A percentile compares a stretch with the other conserved stretches of the same genome.
These are phyloP conservation scores for Oncorhynchus keta DNA, from an alignment of 2,113 vertebrate species.

Conservation along the genomic window DNA sequence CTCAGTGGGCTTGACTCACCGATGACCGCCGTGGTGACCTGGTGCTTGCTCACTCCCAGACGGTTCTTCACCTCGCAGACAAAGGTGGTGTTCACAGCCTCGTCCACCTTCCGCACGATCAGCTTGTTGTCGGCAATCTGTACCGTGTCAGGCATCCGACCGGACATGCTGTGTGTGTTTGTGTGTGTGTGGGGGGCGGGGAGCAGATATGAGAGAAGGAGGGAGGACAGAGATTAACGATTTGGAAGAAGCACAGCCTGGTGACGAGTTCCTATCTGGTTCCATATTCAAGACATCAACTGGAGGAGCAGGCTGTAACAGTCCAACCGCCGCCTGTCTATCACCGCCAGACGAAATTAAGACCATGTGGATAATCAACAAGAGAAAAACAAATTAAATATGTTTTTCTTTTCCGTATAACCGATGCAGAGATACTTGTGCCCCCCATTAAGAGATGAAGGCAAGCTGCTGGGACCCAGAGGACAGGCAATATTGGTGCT, in stretches of 20 bases:
- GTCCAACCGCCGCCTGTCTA: neutral
- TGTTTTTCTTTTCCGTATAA: too few relatives aligned
- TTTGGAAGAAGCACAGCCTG: too few relatives aligned
- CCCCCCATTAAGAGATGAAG: too few relatives aligned
- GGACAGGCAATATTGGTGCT: too few relatives aligned
- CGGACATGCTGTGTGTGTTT: slow-evolving; percentile 45
- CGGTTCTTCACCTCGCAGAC: slow-evolving; percentile 77
- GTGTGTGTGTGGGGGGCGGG: too few relatives aligned
- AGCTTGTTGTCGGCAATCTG: slow-evolving; percentile 66
- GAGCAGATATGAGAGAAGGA: neutral
- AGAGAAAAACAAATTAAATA: too few relatives aligned
- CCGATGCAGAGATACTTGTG: too few relatives aligned
- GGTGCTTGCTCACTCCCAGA: slow-evolving; percentile 64
- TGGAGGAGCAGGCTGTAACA: neutral
- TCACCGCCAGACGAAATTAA: too few relatives aligned
- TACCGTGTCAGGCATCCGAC: slow-evolving; percentile 64
- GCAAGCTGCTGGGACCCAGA: too few relatives aligned
- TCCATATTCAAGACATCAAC: too few relatives aligned
- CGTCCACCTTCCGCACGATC: slow-evolving; percentile 77
- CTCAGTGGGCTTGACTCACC: slow-evolving; percentile 70
- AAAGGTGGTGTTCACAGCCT: slow-evolving; percentile 82
- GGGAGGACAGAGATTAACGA: neutral
- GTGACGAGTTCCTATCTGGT: too few relatives aligned
- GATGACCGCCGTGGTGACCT: slow-evolving; percentile 74
- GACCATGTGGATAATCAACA: too few relatives aligned